Base-by-base conservation (phyloP, 2,113 vertebrate genomes). In the Arenaria interpres region DNA sequence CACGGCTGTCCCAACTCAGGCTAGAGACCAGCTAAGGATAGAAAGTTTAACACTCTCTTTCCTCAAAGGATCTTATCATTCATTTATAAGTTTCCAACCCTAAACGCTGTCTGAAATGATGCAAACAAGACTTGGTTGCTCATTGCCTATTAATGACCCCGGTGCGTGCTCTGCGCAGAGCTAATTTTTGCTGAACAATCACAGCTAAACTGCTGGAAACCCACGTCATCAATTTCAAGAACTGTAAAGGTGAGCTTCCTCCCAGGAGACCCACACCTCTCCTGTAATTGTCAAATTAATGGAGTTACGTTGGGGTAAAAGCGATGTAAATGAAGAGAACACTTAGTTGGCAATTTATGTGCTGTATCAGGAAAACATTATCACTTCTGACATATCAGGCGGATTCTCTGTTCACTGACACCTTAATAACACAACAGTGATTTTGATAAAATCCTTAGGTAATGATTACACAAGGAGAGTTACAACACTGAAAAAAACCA, bases 101-200 rank as follows among this genome's bases (percentile, higher is more conserved):
- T 12, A 46, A 91, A 39, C 10, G 28, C n/a, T 19, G 75, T 83
- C 85, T 59, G 50, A 84, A 90, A 80, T 0, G 2, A 35, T 43
- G 37, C 67, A 63, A 80, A 77, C 50, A 35, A 77, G 62, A n/a
- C 12, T n/a, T 67, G 72, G 23, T 27, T 85, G 78, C 45, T 85
- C 7, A 0, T 12, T 86, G 75, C 75, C 69, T 82, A 33, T 37
- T 79, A 91, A 94, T 51, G 57, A 72, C 62, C 35, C 78, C 13
- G 25, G 37, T 79, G 79, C 7, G 1, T 57, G 71, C 57, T 91
- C 85, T 35, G 25, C 17, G 41, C 4, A 60, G 63, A 88, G 64
- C 50, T 91, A 35, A 30, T 59, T 95, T 85, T 32, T 93, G 88
- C 88, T 94, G 82, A 96, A 39, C 37, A 35, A 35, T 54, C 85